Evolutionary conservation across 2,888 invertebrate species (phyloP).

Genomic region (Neocrepidodera transversa): DNA sequence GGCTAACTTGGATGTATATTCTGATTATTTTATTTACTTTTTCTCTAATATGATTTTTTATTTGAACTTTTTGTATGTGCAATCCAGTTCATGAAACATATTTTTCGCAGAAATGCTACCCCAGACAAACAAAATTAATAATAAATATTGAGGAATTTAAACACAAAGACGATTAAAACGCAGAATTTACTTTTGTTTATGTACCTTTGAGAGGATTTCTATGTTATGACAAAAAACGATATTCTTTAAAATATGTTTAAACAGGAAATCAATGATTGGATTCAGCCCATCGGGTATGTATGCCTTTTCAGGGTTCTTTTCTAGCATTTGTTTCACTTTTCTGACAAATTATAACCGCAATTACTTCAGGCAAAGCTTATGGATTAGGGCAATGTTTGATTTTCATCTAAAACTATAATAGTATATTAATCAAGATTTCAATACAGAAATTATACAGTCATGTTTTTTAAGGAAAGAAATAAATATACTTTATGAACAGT

Average conservation of each 20-base stretch:
- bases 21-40: conserved; percentile 3
- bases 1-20: conserved; percentile 32
- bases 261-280: conserved; percentile 41
- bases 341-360: conserved; percentile 28
- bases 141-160: conserved; percentile 42
- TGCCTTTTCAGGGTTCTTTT: conserved; percentile 41
- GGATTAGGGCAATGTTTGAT: too few relatives aligned
- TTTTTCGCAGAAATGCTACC: conserved; percentile 52
- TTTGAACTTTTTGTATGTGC: conserved; percentile 32
- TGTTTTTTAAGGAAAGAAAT: background rate
- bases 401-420: too few relatives aligned
- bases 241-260: conserved; percentile 47
- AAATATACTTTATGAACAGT: background rate
- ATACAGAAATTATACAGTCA: too few relatives aligned
- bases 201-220: conserved; percentile 46
- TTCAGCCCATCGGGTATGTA: conserved; percentile 42
- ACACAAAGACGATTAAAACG: conserved; percentile 38
- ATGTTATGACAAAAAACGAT: conserved; percentile 44
- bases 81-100: conserved; percentile 45
- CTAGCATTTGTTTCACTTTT: conserved; percentile 36
- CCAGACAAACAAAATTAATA: conserved; percentile 42
- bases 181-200: conserved; percentile 46
- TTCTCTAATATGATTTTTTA: conserved; percentile 30
- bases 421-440: background rate
- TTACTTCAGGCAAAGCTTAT: too few relatives aligned